Base-by-base conservation (phyloP, 2,113 vertebrate genomes). In the Pterocles gutturalis region DNA sequence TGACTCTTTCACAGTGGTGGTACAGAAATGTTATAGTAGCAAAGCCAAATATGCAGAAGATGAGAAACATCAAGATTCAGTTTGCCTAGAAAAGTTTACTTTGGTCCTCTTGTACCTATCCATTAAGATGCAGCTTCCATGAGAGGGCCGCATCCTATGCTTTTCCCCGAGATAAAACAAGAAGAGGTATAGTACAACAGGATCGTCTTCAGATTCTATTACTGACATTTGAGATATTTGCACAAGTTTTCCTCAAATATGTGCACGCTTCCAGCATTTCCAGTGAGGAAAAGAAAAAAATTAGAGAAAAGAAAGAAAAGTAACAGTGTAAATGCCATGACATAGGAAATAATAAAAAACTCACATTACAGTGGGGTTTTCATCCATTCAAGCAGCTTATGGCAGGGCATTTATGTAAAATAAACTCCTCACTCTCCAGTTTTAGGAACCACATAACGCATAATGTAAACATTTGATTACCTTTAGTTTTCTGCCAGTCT, bases 171-270 rank as follows among this genome's bases (percentile, higher is more conserved):
- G 41, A 70, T 81, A 43, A 73, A 83, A 49, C 25, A 83, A 66
- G 31, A 83, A 55, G 16, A 61, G 13, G 9, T 10, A 1, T 61
- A 57, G 53, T 33, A 57, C 41, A 54, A 4, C 7, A 17, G 41
- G 7, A 9, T 41, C 34, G 25, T 25, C 15, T 89, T 89, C 36
- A 26, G n/a, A 83, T 54, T 75, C 33, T 20, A 1, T 66, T 84
- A 26, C 41, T 96, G 72, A 73, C 64, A 75, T 81, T 81, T 89
- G 72, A 95, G 64, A 31, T 83, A 81, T 78, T 96, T 95, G 31
- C 60, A 62, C 60, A 70, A 87, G 38, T 89, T 89, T 81, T 90
- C 26, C 54, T 80, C 67, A 83, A 34, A 53, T 54, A 26, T 80
- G 18, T 80, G 17, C n/a, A 31, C 0, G 1, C 13, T 81, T 89